Base-by-base conservation (phyloP, 2,113 vertebrate genomes). In the Thamnaconus septentrionalis region DNA sequence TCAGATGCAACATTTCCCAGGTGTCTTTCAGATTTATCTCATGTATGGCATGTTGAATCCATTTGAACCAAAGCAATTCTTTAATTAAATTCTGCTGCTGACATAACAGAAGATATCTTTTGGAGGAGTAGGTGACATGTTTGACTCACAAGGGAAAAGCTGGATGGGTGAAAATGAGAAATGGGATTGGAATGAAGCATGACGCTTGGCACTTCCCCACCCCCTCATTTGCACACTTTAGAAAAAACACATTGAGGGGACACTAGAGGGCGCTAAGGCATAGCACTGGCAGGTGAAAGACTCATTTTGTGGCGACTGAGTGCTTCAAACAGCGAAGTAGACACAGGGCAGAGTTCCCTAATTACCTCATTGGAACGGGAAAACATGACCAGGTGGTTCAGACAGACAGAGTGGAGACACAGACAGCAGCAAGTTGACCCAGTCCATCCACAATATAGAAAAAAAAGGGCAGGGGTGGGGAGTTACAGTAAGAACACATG, bases 261-360 rank as follows among this genome's bases (percentile, higher is more conserved):
- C 87, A 77, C 83, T 82, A 87, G 86, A 78, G 78, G 87, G 86
- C 76, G 86, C 89, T 73, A 40, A 69, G 64, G 45, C 50, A 64
- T 69, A 47, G 64, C 12, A 5, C 42, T 5, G 12, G 64, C 50
- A 62, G 18, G 4, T 40, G 7, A 59, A 59, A 48, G n/a, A 44
- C 40, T 53, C 18, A 53, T 10, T 55, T 1, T 9, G 4, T 2
- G 2, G 62, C 58, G 66, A 75, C 72, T 55, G 45, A 53, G 51
- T 56, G 61, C 83, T 62, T 69, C 61, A 66, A 77, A 48, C 56
- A 68, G 55, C 66, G 50, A 42, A 42, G 39, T 41, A 41, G 56
- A 68, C 64, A 39, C 57, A 67, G 62, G 59, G 69, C 62, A 67
- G 51, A 51, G 46, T 47, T 7, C 57, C 63, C 65, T 77, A 69